A percentile compares a stretch with the other conserved stretches of the same genome.
Evolutionary conservation across 2,113 vertebrate genomes (phyloP).

Genomic region (Engraulis encrasicolus): DNA sequence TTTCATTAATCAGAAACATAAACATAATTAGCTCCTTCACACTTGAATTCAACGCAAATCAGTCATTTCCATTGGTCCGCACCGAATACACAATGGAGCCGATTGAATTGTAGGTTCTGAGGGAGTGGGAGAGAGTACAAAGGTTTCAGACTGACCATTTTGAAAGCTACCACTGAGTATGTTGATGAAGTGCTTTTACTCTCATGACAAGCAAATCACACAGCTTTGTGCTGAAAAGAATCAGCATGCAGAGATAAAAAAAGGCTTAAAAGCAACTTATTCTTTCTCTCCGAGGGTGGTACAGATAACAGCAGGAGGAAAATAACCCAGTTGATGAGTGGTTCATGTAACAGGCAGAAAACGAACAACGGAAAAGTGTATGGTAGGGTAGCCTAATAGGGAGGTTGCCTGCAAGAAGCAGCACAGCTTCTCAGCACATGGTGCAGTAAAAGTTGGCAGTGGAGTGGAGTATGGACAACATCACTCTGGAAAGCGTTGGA

Average conservation of each 20-base stretch:
- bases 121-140: slow-evolving; percentile 22
- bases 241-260: not conserved
- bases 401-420: not conserved
- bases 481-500: not conserved
- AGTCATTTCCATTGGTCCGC: slow-evolving; percentile 37
- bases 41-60: slow-evolving; percentile 40
- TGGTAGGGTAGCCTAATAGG: slow-evolving; percentile 8
- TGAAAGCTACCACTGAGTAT: slow-evolving; percentile 18
- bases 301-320: not conserved
- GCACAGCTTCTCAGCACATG: slow-evolving; percentile 11
- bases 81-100: slow-evolving; percentile 24
- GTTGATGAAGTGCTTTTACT: slow-evolving; percentile 4
- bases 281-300: not conserved
- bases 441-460: not conserved
- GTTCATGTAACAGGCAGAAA: not conserved
- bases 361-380: not conserved
- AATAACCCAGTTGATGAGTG: not conserved
- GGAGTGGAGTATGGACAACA: slow-evolving; percentile 8
- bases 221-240: not conserved
- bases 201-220: not conserved
- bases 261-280: not conserved
- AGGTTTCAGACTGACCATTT: slow-evolving; percentile 22
- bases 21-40: slow-evolving; percentile 44
- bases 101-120: slow-evolving; percentile 15
- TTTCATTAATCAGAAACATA: slow-evolving; percentile 42